These are phyloP conservation scores for Morinoia aosen DNA, from an alignment of 2,888 invertebrate species.

Conservation along the genomic window DNA sequence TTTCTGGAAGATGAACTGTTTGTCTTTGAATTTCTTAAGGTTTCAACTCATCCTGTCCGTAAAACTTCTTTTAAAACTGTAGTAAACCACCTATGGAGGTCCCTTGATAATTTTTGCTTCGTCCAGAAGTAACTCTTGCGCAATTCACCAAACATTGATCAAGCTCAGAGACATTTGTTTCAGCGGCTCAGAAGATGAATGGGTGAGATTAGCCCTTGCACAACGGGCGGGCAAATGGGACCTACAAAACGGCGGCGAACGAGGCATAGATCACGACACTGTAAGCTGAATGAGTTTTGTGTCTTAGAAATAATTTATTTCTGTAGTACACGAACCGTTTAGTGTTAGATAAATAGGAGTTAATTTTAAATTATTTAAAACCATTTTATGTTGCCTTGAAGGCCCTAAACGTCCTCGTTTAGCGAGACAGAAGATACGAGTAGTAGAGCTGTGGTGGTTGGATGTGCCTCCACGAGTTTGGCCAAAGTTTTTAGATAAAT, in stretches of 20 bases:
- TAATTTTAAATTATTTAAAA: too few species aligned
- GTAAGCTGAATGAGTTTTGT: neutral
- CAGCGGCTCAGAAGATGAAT: neutral
- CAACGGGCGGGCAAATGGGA: neutral
- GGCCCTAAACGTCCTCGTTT: too few species aligned
- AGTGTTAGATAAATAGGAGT: neutral
- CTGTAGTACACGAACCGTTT: neutral
- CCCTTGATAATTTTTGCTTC: neutral
- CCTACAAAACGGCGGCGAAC: neutral
- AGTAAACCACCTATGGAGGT: neutral
- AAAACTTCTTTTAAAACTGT: too few species aligned
- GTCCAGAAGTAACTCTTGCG: neutral
- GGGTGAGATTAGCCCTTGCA: neutral
- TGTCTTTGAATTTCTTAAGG: too few species aligned
- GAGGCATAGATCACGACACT: neutral
- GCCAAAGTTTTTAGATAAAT: too few species aligned
- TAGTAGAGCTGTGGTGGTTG: too few species aligned
- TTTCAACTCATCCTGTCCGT: too few species aligned
- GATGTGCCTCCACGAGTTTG: too few species aligned
- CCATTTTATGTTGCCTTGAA: neutral
- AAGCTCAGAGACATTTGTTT: neutral
- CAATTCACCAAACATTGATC: neutral
- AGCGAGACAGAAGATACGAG: too few species aligned
- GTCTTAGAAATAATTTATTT: neutral
- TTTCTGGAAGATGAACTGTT: too few species aligned